Conservation (phyloP, 2,113 vertebrate species). For the Calonectris borealis region DNA sequence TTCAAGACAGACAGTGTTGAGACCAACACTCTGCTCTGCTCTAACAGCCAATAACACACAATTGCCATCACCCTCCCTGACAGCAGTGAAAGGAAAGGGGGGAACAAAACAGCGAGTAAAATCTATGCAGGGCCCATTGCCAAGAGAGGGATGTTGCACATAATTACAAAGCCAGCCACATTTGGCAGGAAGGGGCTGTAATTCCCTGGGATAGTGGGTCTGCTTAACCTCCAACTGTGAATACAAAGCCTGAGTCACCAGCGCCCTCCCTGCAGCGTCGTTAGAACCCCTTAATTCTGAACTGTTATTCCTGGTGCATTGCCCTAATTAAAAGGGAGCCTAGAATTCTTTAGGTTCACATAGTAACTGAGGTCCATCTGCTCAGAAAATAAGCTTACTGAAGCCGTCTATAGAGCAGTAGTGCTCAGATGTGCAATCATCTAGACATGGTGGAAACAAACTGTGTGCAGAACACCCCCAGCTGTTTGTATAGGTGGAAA, state of each 20-base stretch:
- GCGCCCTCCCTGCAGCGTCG: fast-evolving
- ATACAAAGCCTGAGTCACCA: constrained; percentile 48
- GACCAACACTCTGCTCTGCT: not conserved
- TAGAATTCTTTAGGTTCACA: not conserved
- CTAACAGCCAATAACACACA: constrained; percentile 28
- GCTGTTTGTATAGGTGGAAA: not conserved
- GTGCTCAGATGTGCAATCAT: not conserved
- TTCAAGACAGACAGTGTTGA: constrained; percentile 36
- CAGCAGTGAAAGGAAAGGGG: constrained; percentile 34
- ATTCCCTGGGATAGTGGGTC: constrained; percentile 17
- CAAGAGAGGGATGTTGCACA: constrained; percentile 11
- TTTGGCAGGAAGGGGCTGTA: constrained; percentile 45
- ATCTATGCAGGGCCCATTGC: constrained; percentile 46
- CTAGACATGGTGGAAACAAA: not conserved
- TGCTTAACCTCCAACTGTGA: constrained; percentile 30
- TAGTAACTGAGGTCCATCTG: not conserved
- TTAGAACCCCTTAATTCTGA: constrained; percentile 12
- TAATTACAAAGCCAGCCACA: constrained; percentile 20
- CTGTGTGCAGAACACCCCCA: not conserved
- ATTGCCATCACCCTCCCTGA: constrained; percentile 34
- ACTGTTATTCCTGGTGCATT: constrained; percentile 21
- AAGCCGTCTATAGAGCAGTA: not conserved
- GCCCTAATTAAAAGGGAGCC: constrained; percentile 20
- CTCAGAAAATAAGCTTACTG: not conserved
- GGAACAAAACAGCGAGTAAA: constrained; percentile 26